A percentile compares a stretch with the other conserved stretches of the same genome.
These are phyloP conservation scores for Cyprinodon variegatus DNA, from an alignment of 2,113 vertebrate species.

Conservation along the genomic window DNA sequence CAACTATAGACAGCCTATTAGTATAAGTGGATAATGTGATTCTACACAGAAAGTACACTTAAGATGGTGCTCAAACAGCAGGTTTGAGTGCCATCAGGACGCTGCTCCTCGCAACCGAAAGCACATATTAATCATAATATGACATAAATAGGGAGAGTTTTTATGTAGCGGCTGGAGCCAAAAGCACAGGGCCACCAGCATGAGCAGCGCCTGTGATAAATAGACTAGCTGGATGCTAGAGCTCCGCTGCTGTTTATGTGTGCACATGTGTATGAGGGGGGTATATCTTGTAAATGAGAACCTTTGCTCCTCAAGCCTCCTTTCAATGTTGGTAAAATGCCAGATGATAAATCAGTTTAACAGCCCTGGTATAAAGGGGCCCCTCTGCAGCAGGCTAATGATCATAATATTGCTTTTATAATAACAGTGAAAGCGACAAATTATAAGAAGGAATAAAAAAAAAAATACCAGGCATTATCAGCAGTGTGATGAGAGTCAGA, in stretches of 20 bases:
- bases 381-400: constrained; percentile 42
- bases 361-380: constrained; percentile 50
- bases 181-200: constrained; percentile 54
- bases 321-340: constrained; percentile 49
- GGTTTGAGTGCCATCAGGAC: constrained; percentile 58
- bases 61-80: constrained; percentile 52
- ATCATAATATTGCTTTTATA: constrained; percentile 45
- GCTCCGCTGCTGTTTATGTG: constrained; percentile 16
- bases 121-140: constrained; percentile 70
- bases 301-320: constrained; percentile 28
- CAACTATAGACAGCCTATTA: neutral
- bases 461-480: constrained; percentile 38
- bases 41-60: constrained; percentile 35
- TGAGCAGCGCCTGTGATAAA: constrained; percentile 59
- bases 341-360: constrained; percentile 67
- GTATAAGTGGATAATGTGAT: constrained; percentile 41
- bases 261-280: neutral
- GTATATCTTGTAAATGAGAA: constrained; percentile 61
- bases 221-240: constrained; percentile 50
- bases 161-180: constrained; percentile 59
- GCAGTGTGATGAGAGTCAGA: constrained; percentile 41
- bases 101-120: constrained; percentile 49
- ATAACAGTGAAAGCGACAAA: constrained; percentile 43
- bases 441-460: constrained; percentile 53
- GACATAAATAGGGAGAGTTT: constrained; percentile 60